phyloP scores from a whole-genome alignment of 1,140 invertebrate genomes.

The Brachionus paranguensis region DNA sequence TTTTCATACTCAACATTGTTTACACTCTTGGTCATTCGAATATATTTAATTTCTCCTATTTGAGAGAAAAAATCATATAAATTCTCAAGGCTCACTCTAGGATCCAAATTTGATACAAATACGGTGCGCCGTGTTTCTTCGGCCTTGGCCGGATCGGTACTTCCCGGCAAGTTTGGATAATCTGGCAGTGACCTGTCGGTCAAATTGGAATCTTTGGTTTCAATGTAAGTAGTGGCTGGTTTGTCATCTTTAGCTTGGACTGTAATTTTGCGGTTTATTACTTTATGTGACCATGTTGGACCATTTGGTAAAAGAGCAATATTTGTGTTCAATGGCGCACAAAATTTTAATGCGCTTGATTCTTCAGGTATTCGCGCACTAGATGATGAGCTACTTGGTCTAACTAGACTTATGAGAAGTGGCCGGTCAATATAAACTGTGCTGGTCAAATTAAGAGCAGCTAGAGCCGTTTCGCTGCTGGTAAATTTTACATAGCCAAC shows the following conservation, averaged over 20 bases:
- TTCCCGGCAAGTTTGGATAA: conserved; percentile 20
- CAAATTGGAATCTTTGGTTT: conserved; percentile 34
- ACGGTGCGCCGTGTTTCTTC: conserved; percentile 39
- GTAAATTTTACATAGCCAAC: conserved; percentile 40
- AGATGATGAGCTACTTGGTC: not conserved
- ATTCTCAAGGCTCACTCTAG: not conserved
- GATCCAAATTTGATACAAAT: conserved; percentile 35
- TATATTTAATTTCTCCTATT: conserved; percentile 39
- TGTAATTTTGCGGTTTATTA: conserved; percentile 16
- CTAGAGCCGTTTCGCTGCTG: conserved; percentile 4
- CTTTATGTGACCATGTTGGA: conserved; percentile 22
- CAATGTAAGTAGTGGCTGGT: not conserved
- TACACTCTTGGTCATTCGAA: conserved; percentile 27
- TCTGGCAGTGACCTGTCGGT: not conserved
- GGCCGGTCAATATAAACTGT: conserved; percentile 33
- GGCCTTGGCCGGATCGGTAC: not conserved
- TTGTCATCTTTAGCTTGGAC: not conserved
- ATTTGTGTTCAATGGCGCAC: conserved; percentile 20
- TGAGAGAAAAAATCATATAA: conserved; percentile 39
- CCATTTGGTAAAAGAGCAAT: conserved; percentile 1
- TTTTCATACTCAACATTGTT: conserved; percentile 27
- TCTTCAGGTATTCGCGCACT: conserved; percentile 36
- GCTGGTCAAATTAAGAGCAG: conserved; percentile 30
- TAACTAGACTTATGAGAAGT: conserved; percentile 14
- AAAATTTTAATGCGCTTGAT: conserved; percentile 27